Base-by-base conservation (phyloP, 2,797 vertebrate species). In the Crenichthys baileyi region DNA sequence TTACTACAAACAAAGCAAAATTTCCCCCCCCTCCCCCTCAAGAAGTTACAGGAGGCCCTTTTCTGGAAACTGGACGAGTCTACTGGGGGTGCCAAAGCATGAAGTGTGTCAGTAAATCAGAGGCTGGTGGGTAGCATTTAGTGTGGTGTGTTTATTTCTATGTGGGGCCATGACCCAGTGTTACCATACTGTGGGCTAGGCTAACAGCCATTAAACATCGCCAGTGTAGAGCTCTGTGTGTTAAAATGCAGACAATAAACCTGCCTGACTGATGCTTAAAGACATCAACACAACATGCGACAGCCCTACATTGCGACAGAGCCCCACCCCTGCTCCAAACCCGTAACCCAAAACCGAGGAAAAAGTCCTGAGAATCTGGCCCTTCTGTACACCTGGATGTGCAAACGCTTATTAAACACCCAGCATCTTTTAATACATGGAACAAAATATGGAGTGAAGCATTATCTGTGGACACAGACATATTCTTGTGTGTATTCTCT, bases 81-180 rank as follows among this genome's bases (percentile, higher is more conserved):
- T 72, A 24, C 68, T 73, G 73, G 50, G 44, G 50, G 46, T 77
- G 80, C 78, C 78, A 83, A 77, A 78, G 75, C 79, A 68, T 85
- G 72, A 91, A 84, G 61, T 31, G 72, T 78, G 80, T 87, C 83
- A 82, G 84, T 70, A 77, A 83, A 88, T 90, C 82, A 87, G 73
- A 58, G 78, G 78, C 83, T 85, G 70, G 81, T 88, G 84, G 83
- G 81, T 36, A 68, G 77, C 68, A 78, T 71, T 72, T 50, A 51
- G 67, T 77, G 81, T 65, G 68, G 50, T 16, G 26, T 44, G 76
- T 85, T 85, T 88, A 81, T 85, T 88, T 79, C 73, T 84, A 55
- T 39, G 70, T 76, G 78, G 81, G 82, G 36, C 77, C 70, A 72
- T 79, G 85, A 86, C 76, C 79, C 55, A 76, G 56, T 68, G 77